A percentile compares a stretch with the other conserved stretches of the same genome.
Evolutionary conservation across 2,113 vertebrate species (phyloP).

Genomic region (Phylloscopus whistleri): DNA sequence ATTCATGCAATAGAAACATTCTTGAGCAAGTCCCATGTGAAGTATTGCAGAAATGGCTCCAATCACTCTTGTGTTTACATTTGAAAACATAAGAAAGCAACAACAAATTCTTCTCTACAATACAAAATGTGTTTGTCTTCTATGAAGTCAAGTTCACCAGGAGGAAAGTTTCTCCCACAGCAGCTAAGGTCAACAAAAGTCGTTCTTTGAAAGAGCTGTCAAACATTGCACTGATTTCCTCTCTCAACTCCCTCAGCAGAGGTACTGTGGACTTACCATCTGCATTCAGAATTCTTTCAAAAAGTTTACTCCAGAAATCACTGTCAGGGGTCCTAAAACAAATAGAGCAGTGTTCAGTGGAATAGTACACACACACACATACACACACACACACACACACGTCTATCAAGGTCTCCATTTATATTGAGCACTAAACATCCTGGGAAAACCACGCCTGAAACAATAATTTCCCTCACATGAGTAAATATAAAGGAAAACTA

Average conservation of each 20-base stretch:
- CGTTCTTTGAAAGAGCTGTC: conserved; percentile 64
- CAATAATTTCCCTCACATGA: not conserved
- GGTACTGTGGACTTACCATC: conserved; percentile 62
- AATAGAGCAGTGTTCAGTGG: conserved; percentile 40
- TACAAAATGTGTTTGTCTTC: not conserved
- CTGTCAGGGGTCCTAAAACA: conserved; percentile 62
- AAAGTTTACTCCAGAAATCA: conserved; percentile 76
- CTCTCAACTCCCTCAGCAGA: conserved; percentile 72
- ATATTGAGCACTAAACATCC: not conserved
- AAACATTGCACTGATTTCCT: conserved; percentile 66
- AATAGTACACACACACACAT: not conserved
- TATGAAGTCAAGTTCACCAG: conserved; percentile 36
- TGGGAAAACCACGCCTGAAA: not conserved
- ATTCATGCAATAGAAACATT: not conserved
- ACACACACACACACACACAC: not conserved
- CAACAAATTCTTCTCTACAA: not conserved
- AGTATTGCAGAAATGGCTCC: not conserved
- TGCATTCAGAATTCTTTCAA: conserved; percentile 77
- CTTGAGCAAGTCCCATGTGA: not conserved
- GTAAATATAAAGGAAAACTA: not conserved
- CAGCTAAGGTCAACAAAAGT: conserved; percentile 65
- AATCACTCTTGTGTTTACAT: not conserved
- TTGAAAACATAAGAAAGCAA: not conserved
- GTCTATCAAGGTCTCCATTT: not conserved
- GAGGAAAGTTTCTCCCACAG: conserved; percentile 56